Evolutionary conservation across 2,888 invertebrate genomes (phyloP), one percentile per base, ranked within the genome.

Genomic region (Platycnemis pennipes): DNA sequence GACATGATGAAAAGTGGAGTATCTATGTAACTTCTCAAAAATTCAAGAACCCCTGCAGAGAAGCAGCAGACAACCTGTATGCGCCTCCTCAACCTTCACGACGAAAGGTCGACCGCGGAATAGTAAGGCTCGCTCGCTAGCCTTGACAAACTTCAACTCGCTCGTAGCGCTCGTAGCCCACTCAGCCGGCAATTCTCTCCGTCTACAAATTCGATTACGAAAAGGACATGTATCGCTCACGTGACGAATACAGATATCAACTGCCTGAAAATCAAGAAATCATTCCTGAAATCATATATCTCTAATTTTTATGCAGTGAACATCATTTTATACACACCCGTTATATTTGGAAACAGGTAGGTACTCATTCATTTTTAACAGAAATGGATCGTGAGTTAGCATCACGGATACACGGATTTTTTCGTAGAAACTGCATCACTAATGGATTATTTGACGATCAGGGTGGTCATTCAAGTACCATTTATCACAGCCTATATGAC

Each of bases 81-180:
- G 2, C 77, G 31, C 77, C 16, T 0, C 2, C 37, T 26, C 91
- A n/a, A 91, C 91, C 91, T 77, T 91, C 63, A 45, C 91, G 26
- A 69, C 31, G 63, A 45, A 56, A 63, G 63, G 56, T 56, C 91
- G 56, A 91, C 69, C 63, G 49, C 63, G 91, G 8, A 63, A 63
- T 56, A 63, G 26, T 11, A 45, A 2, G 91, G 91, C 91, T 91
- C 91, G 91, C 91, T 69, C 91, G 91, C 91, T 63, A 91, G 56
- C 91, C 63, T 91, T 91, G 91, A 91, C 91, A 56, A 56, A 63
- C 56, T n/a, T 56, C 91, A 8, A 44, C 91, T 63, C 91, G 91
- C 91, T 3, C 89, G 46, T 56, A 56, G 89, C 89, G 63, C 91
- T 22, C 91, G 13, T 69, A 63, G 63, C 63, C 53, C 8, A 16